phyloP scores from a whole-genome alignment of 2,797 vertebrate genomes.

The Myripristis jacobus region DNA sequence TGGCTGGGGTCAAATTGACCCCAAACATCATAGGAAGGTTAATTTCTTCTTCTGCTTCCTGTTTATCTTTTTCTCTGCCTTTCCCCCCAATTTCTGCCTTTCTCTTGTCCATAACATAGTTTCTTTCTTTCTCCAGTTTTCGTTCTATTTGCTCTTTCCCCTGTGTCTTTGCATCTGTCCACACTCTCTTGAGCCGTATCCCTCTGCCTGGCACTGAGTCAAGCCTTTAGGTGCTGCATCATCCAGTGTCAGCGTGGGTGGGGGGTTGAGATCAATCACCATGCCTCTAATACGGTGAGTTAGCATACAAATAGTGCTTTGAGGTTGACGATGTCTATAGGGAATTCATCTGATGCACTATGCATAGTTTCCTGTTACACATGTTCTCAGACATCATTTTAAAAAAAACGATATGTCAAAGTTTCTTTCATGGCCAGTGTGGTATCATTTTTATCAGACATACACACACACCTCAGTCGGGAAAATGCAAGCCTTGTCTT shows the following conservation, averaged over 20 bases:
- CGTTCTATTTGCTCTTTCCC: conserved; percentile 15
- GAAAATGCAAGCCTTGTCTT: conserved; percentile 36
- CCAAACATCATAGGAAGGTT: too few species aligned
- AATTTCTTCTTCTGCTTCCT: neutral
- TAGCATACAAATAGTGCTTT: conserved; percentile 74
- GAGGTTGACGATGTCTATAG: conserved; percentile 64
- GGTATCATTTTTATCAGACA: conserved; percentile 32
- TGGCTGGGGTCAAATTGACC: too few species aligned
- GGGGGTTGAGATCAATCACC: conserved; percentile 73
- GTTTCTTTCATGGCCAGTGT: conserved; percentile 25
- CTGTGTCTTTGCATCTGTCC: conserved; percentile 21
- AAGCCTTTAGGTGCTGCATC: conserved; percentile 68
- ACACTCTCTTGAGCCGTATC: conserved; percentile 35
- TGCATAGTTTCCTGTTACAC: conserved; percentile 60
- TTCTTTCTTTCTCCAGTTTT: neutral
- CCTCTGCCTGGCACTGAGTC: conserved; percentile 57
- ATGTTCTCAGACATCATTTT: conserved; percentile 33
- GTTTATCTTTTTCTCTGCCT: neutral
- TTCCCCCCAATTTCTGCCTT: neutral
- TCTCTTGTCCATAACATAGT: neutral
- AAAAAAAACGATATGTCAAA: conserved; percentile 30
- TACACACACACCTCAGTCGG: conserved; percentile 24
- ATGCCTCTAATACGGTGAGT: conserved; percentile 70
- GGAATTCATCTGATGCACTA: conserved; percentile 74
- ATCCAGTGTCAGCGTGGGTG: conserved; percentile 70